phyloP scores from a whole-genome alignment of 2,113 vertebrate species.

The Pimephales promelas region DNA sequence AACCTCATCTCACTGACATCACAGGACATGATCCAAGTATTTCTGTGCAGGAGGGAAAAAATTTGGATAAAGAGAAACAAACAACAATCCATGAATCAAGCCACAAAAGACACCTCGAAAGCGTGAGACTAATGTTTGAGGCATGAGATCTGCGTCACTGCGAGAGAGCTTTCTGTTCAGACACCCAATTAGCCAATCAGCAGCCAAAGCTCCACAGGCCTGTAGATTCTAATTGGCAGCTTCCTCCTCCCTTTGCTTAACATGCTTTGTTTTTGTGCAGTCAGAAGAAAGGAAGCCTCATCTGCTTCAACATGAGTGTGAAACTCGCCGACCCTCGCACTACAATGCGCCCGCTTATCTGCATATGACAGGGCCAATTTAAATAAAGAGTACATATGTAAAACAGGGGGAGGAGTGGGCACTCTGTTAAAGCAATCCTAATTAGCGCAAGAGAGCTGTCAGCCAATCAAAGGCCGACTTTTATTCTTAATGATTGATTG shows the following conservation, averaged over 20 bases:
- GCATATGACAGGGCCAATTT: slow-evolving; percentile 51
- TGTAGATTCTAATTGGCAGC: slow-evolving; percentile 55
- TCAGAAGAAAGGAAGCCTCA: slow-evolving; percentile 41
- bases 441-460: slow-evolving; percentile 43
- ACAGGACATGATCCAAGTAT: not conserved
- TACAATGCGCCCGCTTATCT: slow-evolving; percentile 49
- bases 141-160: slow-evolving; percentile 37
- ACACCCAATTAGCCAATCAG: slow-evolving; percentile 55
- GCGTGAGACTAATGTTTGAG: slow-evolving; percentile 60
- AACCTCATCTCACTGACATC: not conserved
- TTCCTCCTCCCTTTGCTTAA: slow-evolving; percentile 52
- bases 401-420: slow-evolving; percentile 39
- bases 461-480: slow-evolving; percentile 50
- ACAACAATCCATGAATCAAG: slow-evolving; percentile 86
- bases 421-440: slow-evolving; percentile 47
- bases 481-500: not conserved
- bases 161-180: slow-evolving; percentile 37
- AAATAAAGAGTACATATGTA: slow-evolving; percentile 59
- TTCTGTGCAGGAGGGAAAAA: not conserved
- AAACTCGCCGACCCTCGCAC: slow-evolving; percentile 15
- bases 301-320: slow-evolving; percentile 40
- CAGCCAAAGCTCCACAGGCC: slow-evolving; percentile 14
- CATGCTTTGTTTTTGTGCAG: slow-evolving; percentile 60
- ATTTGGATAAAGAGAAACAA: slow-evolving; percentile 9
- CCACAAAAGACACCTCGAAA: slow-evolving; percentile 85